These are phyloP conservation scores for Odiellus spinosus DNA, from an alignment of 2,888 invertebrate genomes.

Conservation along the genomic window DNA sequence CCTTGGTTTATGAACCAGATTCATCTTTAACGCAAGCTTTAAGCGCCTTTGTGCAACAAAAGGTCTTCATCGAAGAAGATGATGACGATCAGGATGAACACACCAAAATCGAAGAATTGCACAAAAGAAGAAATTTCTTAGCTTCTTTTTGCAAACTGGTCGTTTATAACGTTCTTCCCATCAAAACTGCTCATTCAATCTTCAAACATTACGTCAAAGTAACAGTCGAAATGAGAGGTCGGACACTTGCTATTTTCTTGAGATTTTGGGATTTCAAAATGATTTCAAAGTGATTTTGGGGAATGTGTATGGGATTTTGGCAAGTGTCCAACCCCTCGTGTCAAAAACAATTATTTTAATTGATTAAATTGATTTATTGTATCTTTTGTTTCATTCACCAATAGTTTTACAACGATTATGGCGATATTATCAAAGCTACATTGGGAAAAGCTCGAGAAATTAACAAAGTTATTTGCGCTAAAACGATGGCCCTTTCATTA, in stretches of 20 bases:
- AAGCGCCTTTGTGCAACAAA: constrained; percentile 77
- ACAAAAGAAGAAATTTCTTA: constrained; percentile 86
- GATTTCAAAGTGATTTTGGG: no score
- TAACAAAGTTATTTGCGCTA: constrained; percentile 86
- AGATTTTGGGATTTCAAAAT: no score
- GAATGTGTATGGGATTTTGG: no score
- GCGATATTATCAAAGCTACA: constrained; percentile 61
- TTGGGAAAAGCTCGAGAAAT: constrained; percentile 93
- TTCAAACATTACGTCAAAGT: constrained; percentile 95
- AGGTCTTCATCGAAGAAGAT: constrained; percentile 83
- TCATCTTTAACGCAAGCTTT: constrained; percentile 58
- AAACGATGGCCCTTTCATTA: constrained; percentile 82
- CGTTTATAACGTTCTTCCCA: constrained; percentile 90
- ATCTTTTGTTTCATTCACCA: constrained; percentile 6
- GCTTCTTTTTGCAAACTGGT: constrained; percentile 95
- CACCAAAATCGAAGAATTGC: constrained; percentile 87
- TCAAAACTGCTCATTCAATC: constrained; percentile 77
- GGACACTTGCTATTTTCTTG: no score
- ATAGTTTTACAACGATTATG: constrained; percentile 25
- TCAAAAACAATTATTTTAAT: no score
- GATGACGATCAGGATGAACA: constrained; percentile 88
- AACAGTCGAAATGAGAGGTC: no score
- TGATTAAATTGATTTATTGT: background rate
- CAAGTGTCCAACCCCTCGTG: no score
- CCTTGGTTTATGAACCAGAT: constrained; percentile 66